A percentile compares a stretch with the other conserved stretches of the same genome.
Conservation (phyloP, 2,888 invertebrate genomes). For the Ochropacha duplaris region DNA sequence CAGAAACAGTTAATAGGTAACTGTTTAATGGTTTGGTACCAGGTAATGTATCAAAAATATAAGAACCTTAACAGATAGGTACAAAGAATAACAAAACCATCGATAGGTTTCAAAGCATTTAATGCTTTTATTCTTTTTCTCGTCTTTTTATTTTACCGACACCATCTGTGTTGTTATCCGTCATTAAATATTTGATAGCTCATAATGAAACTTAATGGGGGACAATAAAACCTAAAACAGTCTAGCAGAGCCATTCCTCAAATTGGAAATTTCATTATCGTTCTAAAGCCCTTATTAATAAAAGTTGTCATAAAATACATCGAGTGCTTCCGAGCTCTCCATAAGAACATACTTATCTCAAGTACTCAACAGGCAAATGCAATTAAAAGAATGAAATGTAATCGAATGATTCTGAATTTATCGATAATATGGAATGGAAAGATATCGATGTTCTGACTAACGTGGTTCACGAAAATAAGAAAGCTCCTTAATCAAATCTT, state of each 20-base stretch:
- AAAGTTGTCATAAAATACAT: constrained; percentile 34
- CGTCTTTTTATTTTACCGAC: not conserved
- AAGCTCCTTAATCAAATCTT: no score
- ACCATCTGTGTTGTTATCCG: not conserved
- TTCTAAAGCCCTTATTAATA: constrained; percentile 36
- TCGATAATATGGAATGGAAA: constrained; percentile 16
- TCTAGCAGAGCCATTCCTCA: constrained; percentile 9
- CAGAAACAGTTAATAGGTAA: no score
- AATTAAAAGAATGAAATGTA: constrained; percentile 20
- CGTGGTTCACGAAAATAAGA: not conserved
- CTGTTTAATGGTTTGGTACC: no score
- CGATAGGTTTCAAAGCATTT: no score
- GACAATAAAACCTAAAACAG: constrained; percentile 3
- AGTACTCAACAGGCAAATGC: constrained; percentile 9
- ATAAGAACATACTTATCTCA: constrained; percentile 16
- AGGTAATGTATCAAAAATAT: no score
- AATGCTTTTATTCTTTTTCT: not conserved
- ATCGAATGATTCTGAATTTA: constrained; percentile 10
- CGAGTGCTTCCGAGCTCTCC: constrained; percentile 3
- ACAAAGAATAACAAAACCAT: no score
- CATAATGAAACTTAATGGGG: not conserved
- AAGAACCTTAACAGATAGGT: no score
- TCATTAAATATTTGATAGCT: not conserved
- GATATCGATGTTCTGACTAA: constrained; percentile 15
- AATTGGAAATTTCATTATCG: constrained; percentile 38